These are phyloP conservation scores for Scaptomyza graminum DNA, from an alignment of 1,140 invertebrate species.

Conservation along the genomic window DNA sequence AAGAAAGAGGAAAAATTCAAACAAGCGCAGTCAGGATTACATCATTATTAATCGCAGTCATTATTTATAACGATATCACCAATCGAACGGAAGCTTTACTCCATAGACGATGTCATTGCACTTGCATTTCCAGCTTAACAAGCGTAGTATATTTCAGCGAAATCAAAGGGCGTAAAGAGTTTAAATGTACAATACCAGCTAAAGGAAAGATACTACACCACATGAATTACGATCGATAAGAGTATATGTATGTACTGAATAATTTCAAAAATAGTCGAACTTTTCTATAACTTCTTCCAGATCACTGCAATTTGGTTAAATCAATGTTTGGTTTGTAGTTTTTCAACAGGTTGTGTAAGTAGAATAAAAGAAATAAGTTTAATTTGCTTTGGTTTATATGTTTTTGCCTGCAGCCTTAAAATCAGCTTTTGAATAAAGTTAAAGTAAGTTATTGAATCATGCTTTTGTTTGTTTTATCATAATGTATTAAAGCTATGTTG, in stretches of 20 bases:
- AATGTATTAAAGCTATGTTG: slow-evolving; percentile 19
- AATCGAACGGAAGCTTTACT: slow-evolving; percentile 19
- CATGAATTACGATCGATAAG: not conserved
- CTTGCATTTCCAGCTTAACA: slow-evolving; percentile 7
- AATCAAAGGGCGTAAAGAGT: slow-evolving; percentile 4
- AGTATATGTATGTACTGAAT: no score
- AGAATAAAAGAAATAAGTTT: no score
- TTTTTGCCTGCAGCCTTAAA: no score
- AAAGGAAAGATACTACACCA: not conserved
- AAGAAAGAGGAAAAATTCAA: not conserved
- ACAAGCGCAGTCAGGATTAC: slow-evolving; percentile 51
- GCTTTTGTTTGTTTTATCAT: slow-evolving; percentile 15
- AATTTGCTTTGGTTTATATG: no score
- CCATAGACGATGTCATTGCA: slow-evolving; percentile 24
- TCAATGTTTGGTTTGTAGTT: no score
- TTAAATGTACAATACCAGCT: not conserved
- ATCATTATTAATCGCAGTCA: slow-evolving; percentile 75
- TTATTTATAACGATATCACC: slow-evolving; percentile 73
- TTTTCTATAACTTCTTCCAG: no score
- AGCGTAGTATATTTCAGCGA: no score
- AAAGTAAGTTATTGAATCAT: slow-evolving; percentile 25
- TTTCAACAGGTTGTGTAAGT: no score
- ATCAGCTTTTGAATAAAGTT: not conserved
- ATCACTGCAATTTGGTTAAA: no score
- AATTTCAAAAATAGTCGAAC: no score